Evolutionary conservation across 2,888 invertebrate species (phyloP), one percentile per base, ranked within the genome.

Genomic region (Drosophila sordidula): DNA sequence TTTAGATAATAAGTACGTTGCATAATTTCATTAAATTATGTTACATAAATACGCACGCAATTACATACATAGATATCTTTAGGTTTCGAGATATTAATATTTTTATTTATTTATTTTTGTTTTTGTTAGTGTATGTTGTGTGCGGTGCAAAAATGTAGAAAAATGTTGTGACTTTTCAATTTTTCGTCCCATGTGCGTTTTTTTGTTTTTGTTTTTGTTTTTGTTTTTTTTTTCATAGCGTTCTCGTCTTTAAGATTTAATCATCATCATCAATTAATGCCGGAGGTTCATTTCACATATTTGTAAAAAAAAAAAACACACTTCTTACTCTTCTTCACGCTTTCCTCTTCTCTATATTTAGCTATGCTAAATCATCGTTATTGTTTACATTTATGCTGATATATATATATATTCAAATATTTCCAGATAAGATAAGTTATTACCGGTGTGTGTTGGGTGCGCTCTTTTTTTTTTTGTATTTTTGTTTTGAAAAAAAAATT

Each of bases 271-370:
- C 25, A 34, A 34, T 54, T 54, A 44, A 72, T 74, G 82, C 82
- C 82, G 87, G 82, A 76, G 83, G 83, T 79, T 84, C 74, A 81
- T 84, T 83, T 83, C 85, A 87, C 87, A 84, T 72, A 75, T 80
- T 70, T 81, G 70, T 81, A 76, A 84, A 78, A 82, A 83, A 83
- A 84, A 87, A 87, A 84, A 87, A 46, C 34, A 77, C 66, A 44
- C 26, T 71, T 78, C 51, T 55, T 55, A 54, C 39, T 59, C 32
- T 41, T 62, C 45, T 32, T 34, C 16, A 46, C 49, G 41, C 63
- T 57, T 65, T 64, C 9, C 50, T 32, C 26, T 36, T 65, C 44
- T 56, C 34, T 49, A 50, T 61, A 77, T 78, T 84, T 83, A 84
- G 87, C 83, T 84, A 82, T 79, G 83, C 83, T 84, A 87, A 87